Conservation (phyloP, 2,888 invertebrate species). For the Protophormia terraenovae region DNA sequence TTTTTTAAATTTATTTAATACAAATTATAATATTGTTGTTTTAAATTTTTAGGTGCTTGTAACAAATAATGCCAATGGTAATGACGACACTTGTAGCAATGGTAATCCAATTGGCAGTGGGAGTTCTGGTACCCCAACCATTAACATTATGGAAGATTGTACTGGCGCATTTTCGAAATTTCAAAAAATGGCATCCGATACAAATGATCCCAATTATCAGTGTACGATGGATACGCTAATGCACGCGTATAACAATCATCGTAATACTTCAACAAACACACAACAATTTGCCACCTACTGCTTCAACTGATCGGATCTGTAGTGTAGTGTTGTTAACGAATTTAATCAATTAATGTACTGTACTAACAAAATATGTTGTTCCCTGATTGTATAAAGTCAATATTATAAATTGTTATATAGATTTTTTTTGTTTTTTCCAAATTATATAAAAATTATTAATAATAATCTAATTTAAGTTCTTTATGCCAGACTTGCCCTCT, state of each 20-base stretch:
- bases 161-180: constrained; percentile 71
- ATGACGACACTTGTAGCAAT: constrained; percentile 42
- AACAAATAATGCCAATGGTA: constrained; percentile 69
- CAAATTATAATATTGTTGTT: background rate
- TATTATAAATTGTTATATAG: constrained; percentile 70
- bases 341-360: background rate
- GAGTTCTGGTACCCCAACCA: constrained; percentile 2
- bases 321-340: background rate
- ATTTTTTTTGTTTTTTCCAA: background rate
- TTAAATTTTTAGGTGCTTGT: constrained; percentile 72
- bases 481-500: background rate
- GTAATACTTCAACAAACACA: constrained; percentile 71
- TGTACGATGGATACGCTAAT: constrained; percentile 78
- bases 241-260: constrained; percentile 77
- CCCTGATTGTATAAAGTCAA: constrained; percentile 75
- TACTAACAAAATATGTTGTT: constrained; percentile 66
- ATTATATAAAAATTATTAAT: constrained; percentile 3
- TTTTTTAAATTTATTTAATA: background rate
- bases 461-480: background rate
- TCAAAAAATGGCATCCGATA: constrained; percentile 67
- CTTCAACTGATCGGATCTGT: constrained; percentile 69
- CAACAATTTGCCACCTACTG: constrained; percentile 75
- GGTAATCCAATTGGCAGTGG: constrained; percentile 54
- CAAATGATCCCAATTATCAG: constrained; percentile 73
- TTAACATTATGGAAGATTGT: constrained; percentile 55